Percentiles rank a stretch among this genome's conserved stretches.
Evolutionary conservation across 2,888 invertebrate genomes (phyloP).

Genomic region (Vanessa cardui): DNA sequence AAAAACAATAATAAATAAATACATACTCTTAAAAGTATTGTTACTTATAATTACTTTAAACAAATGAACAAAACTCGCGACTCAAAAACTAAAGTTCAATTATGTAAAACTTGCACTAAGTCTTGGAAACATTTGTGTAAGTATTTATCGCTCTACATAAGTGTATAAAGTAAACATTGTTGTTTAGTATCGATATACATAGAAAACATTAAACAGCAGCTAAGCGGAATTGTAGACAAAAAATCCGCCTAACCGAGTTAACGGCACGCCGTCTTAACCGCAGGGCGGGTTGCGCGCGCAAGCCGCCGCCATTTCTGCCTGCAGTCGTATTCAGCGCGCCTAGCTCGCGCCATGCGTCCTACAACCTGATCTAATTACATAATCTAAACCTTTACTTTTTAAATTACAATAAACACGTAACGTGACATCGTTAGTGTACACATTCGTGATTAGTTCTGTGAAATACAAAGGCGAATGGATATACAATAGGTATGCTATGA

Average conservation of each 20-base stretch:
- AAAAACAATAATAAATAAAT: too few species aligned
- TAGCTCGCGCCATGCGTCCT: conserved; percentile 68
- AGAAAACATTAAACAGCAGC: background rate
- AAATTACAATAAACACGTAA: conserved; percentile 33
- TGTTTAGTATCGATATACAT: too few species aligned
- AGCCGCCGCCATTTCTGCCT: conserved; percentile 72
- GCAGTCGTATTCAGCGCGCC: conserved; percentile 73
- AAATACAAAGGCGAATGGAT: conserved; percentile 40
- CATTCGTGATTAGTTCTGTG: conserved; percentile 37
- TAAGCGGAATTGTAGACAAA: conserved; percentile 6
- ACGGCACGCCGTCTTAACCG: conserved; percentile 50
- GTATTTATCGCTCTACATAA: too few species aligned
- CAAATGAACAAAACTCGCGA: too few species aligned
- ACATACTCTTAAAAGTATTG: too few species aligned
- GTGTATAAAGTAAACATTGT: too few species aligned
- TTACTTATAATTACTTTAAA: too few species aligned
- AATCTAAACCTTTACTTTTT: conserved; percentile 46
- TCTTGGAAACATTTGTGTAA: background rate
- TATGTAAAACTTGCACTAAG: too few species aligned
- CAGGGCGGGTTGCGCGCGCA: conserved; percentile 80
- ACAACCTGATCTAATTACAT: conserved; percentile 61
- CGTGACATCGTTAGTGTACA: conserved; percentile 42
- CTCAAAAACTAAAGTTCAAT: too few species aligned
- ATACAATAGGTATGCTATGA: conserved; percentile 39
- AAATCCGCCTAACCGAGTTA: conserved; percentile 31